Evolutionary conservation across 30 jellyfish, hydroid and myxozoan species (phyloP), one percentile per base, ranked within the genome.

Genomic region (Hydra vulgaris): DNA sequence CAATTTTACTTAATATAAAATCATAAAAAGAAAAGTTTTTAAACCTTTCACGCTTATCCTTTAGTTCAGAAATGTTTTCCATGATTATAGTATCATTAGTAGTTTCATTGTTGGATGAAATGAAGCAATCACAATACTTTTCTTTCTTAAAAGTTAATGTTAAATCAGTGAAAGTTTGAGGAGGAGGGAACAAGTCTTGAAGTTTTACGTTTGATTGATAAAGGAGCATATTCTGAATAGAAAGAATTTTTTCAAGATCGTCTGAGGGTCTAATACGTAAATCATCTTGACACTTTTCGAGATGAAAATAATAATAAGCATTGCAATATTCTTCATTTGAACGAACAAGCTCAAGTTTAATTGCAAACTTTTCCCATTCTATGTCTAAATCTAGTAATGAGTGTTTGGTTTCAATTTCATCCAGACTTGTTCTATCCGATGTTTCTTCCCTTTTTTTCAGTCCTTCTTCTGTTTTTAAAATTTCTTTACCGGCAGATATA

Each of bases 131-230:
- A 70, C 40, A 22, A 70, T 22, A 18, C 8, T 73, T 73, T 26
- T 15, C 18, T 25, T 23, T 21, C 53, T 73, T 21, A 21, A 73
- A 15, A 7, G 53, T 21, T 7, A 73, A 12, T 18, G 81, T 21
- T 7, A 22, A 12, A 76, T 76, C 84, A 24, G 25, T 21, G 20
- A 76, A 76, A 15, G 80, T 76, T 76, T 76, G 84, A 7, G 84
- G 84, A 19, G 84, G 80, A 7, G 84, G 84, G 21, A n/a, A 21
- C 25, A 76, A 15, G 8, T 27, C 79, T 7, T 76, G 24, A 20
- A 76, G 78, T 18, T 53, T 76, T 19, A 16, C 19, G 25, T 27
- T 76, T 7, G 84, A 27, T 25, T 23, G 53, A 21, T 21, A 73
- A 21, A 73, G 66, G 12, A 26, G 24, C 61, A 21, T 73, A 16